Base-by-base conservation (phyloP, 1,140 invertebrate genomes). In the Hyles euphorbiae region DNA sequence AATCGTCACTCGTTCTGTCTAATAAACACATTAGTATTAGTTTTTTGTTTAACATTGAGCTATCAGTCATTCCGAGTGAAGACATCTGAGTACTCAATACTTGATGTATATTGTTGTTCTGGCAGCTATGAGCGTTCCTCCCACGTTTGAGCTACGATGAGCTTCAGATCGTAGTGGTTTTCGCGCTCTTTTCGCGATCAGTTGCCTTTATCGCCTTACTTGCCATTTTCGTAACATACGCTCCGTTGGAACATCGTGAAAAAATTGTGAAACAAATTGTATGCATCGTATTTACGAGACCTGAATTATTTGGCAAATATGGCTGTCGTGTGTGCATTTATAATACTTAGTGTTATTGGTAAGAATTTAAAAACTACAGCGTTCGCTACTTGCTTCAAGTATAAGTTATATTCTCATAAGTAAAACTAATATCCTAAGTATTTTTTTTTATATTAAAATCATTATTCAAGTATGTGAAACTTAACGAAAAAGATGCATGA, bases 161-260 rank as follows among this genome's bases (percentile, higher is more conserved):
- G 67, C 60, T 75, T 68, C 58, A 53, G 63, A 62, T 66, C 56
- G 33, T 66, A 78, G 77, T 78, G 56, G 60, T 72, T 76, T 72
- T 71, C 69, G 72, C 66, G 74, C 74, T 70, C 71, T 81, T 81
- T 81, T 75, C 71, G 68, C 65, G 70, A 68, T 56, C 78, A 75
- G 68, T 80, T 76, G 70, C 59, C 63, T 74, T 69, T 54, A 36
- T 44, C 53, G 36, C 36, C 36, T 50, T 57, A 61, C 53, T 52
- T 45, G 50, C 54, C 8, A 8, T 22, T 22, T 40, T 40, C 36
- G 36, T 8, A 40, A 40, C 36, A 40, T 1, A 40, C 36, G 36
- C 5, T 50, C 33, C 33, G 8, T 34, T 52, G 7, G 33, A 10
- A 52, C 45, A 52, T 32, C n/a, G 33, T 52, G 32, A 5, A 32